A percentile compares a stretch with the other conserved stretches of the same genome.
Conservation (phyloP, 2,797 vertebrate genomes). For the Cossypha niveicapilla region DNA sequence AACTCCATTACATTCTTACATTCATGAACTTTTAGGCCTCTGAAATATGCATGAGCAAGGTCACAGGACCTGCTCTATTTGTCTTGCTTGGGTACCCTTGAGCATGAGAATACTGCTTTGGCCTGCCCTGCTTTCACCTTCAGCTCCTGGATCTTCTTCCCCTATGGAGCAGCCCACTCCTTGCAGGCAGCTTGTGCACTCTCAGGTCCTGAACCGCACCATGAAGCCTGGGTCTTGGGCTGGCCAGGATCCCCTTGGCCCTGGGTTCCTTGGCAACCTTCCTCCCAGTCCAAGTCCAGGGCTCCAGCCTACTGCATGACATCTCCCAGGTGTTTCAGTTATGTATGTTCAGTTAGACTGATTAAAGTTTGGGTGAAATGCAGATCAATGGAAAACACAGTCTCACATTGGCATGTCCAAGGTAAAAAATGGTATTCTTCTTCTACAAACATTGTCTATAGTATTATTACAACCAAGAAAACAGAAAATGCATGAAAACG, state of each 20-base stretch:
- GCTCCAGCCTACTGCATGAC: not conserved
- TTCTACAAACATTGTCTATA: not conserved
- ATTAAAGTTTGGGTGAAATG: not conserved
- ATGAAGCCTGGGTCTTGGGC: accelerated
- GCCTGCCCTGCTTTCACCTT: not conserved
- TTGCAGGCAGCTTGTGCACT: not conserved
- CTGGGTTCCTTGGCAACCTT: not conserved
- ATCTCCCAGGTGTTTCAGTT: not conserved
- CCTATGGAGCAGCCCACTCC: not conserved
- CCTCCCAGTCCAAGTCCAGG: not conserved
- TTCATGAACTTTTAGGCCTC: not conserved
- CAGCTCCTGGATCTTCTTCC: not conserved
- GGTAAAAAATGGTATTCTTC: not conserved
- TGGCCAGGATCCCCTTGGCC: not conserved
- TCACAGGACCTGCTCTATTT: not conserved
- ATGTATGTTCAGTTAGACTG: not conserved
- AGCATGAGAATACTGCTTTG: not conserved
- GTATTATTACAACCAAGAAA: not conserved
- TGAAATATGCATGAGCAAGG: not conserved
- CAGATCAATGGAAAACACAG: not conserved
- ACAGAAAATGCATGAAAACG: not conserved
- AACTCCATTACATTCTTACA: not conserved
- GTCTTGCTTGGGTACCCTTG: not conserved
- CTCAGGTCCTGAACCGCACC: not conserved
- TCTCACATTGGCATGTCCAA: not conserved